Evolutionary conservation across 2,888 invertebrate species (phyloP).

Genomic region (Campopleginae sp.): DNA sequence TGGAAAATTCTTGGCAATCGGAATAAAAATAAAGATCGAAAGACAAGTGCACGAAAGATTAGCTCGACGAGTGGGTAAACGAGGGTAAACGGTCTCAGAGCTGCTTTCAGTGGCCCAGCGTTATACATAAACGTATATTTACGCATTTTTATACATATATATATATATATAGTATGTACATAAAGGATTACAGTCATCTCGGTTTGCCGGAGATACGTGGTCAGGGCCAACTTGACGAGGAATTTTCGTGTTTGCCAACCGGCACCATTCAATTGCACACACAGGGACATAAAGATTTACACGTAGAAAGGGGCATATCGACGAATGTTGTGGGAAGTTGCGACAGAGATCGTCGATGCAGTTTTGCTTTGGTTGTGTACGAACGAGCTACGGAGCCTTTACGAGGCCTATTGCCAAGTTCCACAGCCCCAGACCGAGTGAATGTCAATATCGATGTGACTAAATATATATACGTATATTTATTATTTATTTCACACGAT

Average conservation of each 20-base stretch:
- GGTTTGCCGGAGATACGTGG: constrained; percentile 63
- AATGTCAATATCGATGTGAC: constrained; percentile 69
- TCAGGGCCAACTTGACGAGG: constrained; percentile 68
- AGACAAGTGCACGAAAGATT: background rate
- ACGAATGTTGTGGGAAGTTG: constrained; percentile 29
- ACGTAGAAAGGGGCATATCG: background rate
- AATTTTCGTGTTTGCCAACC: constrained; percentile 68
- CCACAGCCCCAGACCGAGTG: constrained; percentile 58
- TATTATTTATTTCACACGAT: background rate
- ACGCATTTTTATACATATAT: background rate
- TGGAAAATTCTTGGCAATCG: background rate
- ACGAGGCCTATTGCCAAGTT: constrained; percentile 51
- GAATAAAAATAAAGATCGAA: constrained; percentile 9
- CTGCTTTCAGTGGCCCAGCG: constrained; percentile 2
- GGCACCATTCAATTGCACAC: constrained; percentile 57
- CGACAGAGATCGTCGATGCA: constrained; percentile 54
- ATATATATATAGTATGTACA: background rate
- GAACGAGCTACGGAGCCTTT: constrained; percentile 22
- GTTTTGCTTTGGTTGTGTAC: constrained; percentile 35
- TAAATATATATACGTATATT: background rate
- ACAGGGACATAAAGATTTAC: background rate
- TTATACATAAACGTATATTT: background rate
- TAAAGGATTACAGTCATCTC: constrained; percentile 57
- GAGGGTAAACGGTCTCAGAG: constrained; percentile 25
- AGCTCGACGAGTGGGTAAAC: background rate